Evolutionary conservation across 2,797 vertebrate species (phyloP).

Genomic region (Coluber constrictor): DNA sequence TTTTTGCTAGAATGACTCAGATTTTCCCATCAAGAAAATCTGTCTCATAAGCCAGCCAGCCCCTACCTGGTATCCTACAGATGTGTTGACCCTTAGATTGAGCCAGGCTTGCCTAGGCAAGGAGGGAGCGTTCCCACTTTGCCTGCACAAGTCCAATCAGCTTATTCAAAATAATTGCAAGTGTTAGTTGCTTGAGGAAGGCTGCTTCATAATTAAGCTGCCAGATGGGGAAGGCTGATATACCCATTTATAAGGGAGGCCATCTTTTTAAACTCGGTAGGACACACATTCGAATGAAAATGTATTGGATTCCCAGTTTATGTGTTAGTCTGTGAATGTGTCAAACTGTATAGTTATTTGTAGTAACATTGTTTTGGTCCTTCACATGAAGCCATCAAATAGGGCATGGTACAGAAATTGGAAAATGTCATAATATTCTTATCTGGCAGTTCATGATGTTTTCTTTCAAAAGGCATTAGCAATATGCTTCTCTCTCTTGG

Average conservation of each 20-base stretch:
- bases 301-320: neutral
- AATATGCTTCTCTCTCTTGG: slow-evolving; percentile 69
- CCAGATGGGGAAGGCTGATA: neutral
- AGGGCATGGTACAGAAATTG: slow-evolving; percentile 12
- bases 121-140: neutral
- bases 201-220: neutral
- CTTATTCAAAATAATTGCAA: neutral
- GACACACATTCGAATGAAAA: too few relatives aligned
- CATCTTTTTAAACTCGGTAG: neutral
- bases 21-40: slow-evolving; percentile 18
- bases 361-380: slow-evolving; percentile 31
- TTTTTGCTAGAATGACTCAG: slow-evolving; percentile 15
- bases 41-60: slow-evolving; percentile 28
- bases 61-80: neutral
- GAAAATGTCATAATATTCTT: slow-evolving; percentile 54
- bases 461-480: slow-evolving; percentile 69
- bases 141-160: neutral
- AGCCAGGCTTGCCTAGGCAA: neutral
- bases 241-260: neutral
- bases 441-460: slow-evolving; percentile 55
- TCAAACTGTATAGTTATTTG: neutral
- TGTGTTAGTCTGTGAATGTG: neutral
- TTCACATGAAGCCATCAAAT: slow-evolving; percentile 27
- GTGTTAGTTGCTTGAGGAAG: neutral
- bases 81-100: neutral